Evolutionary conservation across 2,888 invertebrate species (phyloP), one percentile per base, ranked within the genome.

Genomic region (Dascillus cervinus): DNA sequence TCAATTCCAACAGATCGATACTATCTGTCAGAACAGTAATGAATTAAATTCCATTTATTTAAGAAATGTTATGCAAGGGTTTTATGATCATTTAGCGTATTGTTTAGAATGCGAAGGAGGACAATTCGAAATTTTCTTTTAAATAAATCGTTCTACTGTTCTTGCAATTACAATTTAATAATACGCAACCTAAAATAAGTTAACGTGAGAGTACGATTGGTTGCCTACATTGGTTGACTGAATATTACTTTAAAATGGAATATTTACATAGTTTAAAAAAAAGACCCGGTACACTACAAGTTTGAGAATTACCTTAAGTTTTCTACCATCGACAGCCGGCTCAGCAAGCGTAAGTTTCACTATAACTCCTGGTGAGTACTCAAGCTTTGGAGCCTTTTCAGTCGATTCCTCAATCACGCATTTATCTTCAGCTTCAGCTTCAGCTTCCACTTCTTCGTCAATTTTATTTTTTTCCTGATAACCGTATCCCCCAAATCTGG

Each of bases 261-360:
- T 20, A 14, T 26, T 11, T 21, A 1, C 37, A 32, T 25, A 25
- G 24, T 12, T 26, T 25, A 11, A 17, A 21, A 27, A 17, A 17
- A 8, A 38, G 31, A 26, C 31, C 34, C 35, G 26, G 22, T 31
- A 21, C 5, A 12, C 27, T 19, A 28, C 19, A 17, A 20, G 13
- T 22, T 23, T 13, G 23, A 15, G 28, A 20, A 26, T 69, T 49
- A 78, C 75, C 63, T 86, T 86, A 4, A 83, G 75, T 31, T 72
- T 72, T 55, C 82, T 78, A 1, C 75, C 62, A 55, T 82, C 80
- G 1, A 70, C 56, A 44, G 80, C 79, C 0, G 82, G 77, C 46
- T 83, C 80, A 0, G 73, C 62, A 17, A 86, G 63, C 1, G 70
- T 64, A 29, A 86, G 68, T 54, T 79, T 80, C 0, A 87, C 77